Base-by-base conservation (phyloP, 92 coral and sea anemone species). In the Porites evermanni region DNA sequence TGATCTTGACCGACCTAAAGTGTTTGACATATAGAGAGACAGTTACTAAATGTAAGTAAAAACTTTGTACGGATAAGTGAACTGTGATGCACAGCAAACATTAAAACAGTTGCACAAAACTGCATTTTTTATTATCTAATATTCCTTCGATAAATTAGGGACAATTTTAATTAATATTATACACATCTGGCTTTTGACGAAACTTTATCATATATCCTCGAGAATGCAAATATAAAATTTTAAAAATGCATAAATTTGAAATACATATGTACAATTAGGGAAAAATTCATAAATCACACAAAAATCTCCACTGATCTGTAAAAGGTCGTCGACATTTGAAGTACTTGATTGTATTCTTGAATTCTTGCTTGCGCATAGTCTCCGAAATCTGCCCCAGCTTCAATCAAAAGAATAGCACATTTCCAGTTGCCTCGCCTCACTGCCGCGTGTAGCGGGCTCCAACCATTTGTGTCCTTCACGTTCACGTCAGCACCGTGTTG, bases 341-440 rank as follows among this genome's bases (percentile, higher is more conserved):
- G 75, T 52, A 93, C 92, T 79, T 93, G 90, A 26, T 94, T 82
- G 64, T 93, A 94, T 38, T 94, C 98, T 64, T 88, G 90, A 73
- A 94, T 94, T 85, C 98, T 80, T 10, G 83, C 64, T 61, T 87
- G 90, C 47, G 98, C 92, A 59, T 94, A 94, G 38, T 86, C 94
- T 24, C 94, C 98, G 64, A 94, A 88, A 72, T 93, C 93, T 29
- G 98, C 96, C 21, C 98, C 98, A 8, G 98, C 92, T 83, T 94
- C 98, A 23, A 94, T 89, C 14, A 94, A 76, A 19, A 94, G 67
- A 56, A 94, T 94, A 2, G 98, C 98, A 75, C 98, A 90, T 20
- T 94, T 94, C 98, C 98, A 94, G 89, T 93, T 94, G 11, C 96
- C 96, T 18, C 88, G 79, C 50, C 93, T 82, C 12, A 94, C 91